A percentile compares a stretch with the other conserved stretches of the same genome.
Evolutionary conservation across 1,140 invertebrate species (phyloP).

Genomic region (Bombyx mandarina): DNA sequence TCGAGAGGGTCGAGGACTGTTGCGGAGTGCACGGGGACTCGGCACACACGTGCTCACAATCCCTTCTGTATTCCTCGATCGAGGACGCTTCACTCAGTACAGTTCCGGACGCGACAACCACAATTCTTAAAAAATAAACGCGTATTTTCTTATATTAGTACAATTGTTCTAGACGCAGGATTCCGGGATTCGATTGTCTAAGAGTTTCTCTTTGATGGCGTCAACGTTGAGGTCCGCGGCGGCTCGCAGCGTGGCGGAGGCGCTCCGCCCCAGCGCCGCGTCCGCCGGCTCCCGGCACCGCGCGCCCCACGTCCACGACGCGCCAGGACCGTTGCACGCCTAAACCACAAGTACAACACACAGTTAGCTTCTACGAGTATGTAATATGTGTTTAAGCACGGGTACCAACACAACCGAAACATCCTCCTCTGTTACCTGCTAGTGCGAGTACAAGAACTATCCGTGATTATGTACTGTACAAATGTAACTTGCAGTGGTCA

Average conservation of each 20-base stretch:
- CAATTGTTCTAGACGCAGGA: conserved; percentile 76
- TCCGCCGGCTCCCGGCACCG: conserved; percentile 48
- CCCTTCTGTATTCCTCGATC: too few species aligned
- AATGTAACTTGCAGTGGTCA: too few species aligned
- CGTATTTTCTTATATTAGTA: not conserved
- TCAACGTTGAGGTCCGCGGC: conserved; percentile 73
- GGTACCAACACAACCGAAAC: too few species aligned
- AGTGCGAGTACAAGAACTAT: too few species aligned
- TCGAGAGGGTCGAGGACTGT: too few species aligned
- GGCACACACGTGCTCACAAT: too few species aligned
- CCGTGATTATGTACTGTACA: too few species aligned
- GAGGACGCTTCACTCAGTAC: too few species aligned
- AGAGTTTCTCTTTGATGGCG: conserved; percentile 81
- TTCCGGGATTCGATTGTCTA: conserved; percentile 82
- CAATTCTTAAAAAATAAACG: conserved; percentile 8
- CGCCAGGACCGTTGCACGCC: conserved; percentile 59
- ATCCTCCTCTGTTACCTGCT: too few species aligned
- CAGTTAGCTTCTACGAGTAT: too few species aligned
- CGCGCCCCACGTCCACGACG: conserved; percentile 53
- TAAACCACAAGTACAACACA: conserved; percentile 8
- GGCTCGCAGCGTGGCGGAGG: conserved; percentile 38
- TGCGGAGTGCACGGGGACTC: too few species aligned
- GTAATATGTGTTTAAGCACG: too few species aligned
- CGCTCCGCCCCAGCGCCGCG: conserved; percentile 39
- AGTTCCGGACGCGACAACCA: not conserved